A percentile compares a stretch with the other conserved stretches of the same genome.
These are phyloP conservation scores for Drosophila eohydei DNA, from an alignment of 2,888 invertebrate species.

Conservation along the genomic window DNA sequence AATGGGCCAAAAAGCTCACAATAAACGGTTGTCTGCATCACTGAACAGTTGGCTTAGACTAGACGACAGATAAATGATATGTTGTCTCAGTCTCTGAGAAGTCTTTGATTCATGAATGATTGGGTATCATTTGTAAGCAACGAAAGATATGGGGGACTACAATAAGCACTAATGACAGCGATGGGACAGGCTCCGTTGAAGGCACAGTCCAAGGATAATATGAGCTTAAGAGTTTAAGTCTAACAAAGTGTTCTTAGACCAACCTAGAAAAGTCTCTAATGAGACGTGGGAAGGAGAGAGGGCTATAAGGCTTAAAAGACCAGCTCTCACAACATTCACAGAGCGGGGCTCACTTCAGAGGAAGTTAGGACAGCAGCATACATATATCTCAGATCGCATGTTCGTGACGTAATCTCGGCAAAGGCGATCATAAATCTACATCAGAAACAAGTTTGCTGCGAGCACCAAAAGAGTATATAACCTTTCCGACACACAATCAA, in stretches of 20 bases:
- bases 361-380: background rate
- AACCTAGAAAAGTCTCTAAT: too few species aligned
- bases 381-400: background rate
- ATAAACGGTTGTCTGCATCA: background rate
- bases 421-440: conserved; percentile 2
- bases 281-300: background rate
- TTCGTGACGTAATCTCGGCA: background rate
- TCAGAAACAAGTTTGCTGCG: background rate
- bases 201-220: too few species aligned
- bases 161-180: too few species aligned
- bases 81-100: too few species aligned
- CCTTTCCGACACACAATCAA: conserved; percentile 1
- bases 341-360: background rate
- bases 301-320: too few species aligned
- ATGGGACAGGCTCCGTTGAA: too few species aligned
- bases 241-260: too few species aligned
- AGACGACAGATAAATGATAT: background rate
- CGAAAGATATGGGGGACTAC: too few species aligned
- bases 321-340: background rate
- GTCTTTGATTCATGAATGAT: background rate
- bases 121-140: too few species aligned
- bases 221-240: too few species aligned
- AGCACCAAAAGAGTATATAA: background rate
- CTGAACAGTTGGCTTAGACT: background rate
- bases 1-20: background rate